Base-by-base conservation (phyloP, 2,888 invertebrate genomes). In the Caenorhabditis sp. region DNA sequence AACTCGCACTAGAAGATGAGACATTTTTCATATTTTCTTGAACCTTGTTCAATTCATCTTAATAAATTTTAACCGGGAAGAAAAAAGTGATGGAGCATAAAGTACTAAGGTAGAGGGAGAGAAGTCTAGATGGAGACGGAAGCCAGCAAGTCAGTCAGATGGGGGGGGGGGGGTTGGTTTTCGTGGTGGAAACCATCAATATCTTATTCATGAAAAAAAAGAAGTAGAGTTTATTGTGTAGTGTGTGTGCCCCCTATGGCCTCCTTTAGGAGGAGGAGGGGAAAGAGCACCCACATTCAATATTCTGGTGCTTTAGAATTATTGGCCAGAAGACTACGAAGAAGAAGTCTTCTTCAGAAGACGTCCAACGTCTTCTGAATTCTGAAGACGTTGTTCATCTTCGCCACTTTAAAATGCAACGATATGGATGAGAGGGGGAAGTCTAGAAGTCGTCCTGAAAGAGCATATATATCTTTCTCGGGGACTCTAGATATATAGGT, bases 261-360 rank as follows among this genome's bases (percentile, higher is more conserved):
- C 44, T 24, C 28, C 26, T 3, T 7, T 19, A 35, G 19, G 59
- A 38, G 12, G 47, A 24, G 24, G 16, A 44, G 8, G 26, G 64
- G 47, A 63, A 63, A 47, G 63, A 63, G 63, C 63, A 38, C n/a
- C n/a, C n/a, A n/a, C 68, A 68, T 68, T 68, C 51, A 68, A 51
- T 68, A 68, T 68, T 68, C 68, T 68, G 68, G 68, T 68, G 68
- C 68, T 68, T 68, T 68, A 68, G 68, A 68, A 68, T 68, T 68
- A 68, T 68, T 68, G 68, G 68, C n/a, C n/a, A n/a, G n/a, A n/a
- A n/a, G n/a, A n/a, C n/a, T n/a, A n/a, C n/a, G 51, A 28, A 16
- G 64, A 66, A 47, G 44, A 51, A 19, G 68, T 14, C 35, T 41
- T 38, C 44, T 63, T 58, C 58, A 35, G 58, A 66, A 68, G 54